Evolutionary conservation across 2,113 vertebrate genomes (phyloP).

Genomic region (Cyrtonyx montezumae): DNA sequence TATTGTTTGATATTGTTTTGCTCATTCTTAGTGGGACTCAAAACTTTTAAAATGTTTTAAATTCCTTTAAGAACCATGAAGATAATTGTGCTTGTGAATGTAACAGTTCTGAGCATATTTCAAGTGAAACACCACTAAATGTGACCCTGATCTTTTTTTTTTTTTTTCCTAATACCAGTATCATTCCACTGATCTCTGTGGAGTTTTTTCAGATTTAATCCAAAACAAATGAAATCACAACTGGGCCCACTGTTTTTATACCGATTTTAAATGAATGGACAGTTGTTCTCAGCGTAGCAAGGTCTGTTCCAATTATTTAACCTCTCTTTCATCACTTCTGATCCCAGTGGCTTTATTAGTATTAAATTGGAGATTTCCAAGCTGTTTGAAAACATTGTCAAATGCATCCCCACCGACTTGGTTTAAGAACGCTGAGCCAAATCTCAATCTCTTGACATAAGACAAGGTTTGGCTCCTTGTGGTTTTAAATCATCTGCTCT

Average conservation of each 20-base stretch:
- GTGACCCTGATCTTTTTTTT: not conserved
- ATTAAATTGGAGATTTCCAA: not conserved
- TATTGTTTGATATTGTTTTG: not conserved
- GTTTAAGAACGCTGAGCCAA: not conserved
- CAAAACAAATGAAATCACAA: slow-evolving; percentile 9
- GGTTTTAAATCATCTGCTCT: not conserved
- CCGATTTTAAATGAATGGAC: not conserved
- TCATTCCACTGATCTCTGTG: not conserved
- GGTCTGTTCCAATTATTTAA: not conserved
- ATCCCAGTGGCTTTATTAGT: not conserved
- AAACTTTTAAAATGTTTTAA: not conserved
- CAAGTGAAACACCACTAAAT: not conserved
- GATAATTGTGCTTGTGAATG: not conserved
- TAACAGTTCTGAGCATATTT: not conserved
- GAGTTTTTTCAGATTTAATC: not conserved
- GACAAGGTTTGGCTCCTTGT: not conserved
- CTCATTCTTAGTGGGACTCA: not conserved
- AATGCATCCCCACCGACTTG: not conserved
- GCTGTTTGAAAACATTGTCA: not conserved
- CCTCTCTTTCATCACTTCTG: not conserved
- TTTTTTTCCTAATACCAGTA: not conserved
- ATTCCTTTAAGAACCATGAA: not conserved
- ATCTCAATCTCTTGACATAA: not conserved
- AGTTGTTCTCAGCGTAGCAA: not conserved
- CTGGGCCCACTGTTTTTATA: not conserved